A percentile compares a stretch with the other conserved stretches of the same genome.
Conservation (phyloP, 2,113 vertebrate species). For the Mus pahari region DNA sequence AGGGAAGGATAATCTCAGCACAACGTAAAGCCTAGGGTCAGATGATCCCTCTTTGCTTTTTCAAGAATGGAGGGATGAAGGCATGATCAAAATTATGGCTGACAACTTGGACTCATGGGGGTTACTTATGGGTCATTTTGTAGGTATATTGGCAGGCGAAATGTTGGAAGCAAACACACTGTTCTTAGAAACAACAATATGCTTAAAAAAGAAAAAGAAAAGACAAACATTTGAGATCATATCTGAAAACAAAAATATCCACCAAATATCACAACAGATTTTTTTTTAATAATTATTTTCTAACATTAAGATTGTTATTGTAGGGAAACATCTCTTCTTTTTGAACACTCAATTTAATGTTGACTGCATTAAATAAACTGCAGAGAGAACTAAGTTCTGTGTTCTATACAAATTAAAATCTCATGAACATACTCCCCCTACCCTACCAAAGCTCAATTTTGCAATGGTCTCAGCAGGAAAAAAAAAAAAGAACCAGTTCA, state of each 20-base stretch:
- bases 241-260: conserved; percentile 81
- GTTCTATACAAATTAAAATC: conserved; percentile 82
- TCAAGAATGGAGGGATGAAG: conserved; percentile 63
- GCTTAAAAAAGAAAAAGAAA: conserved; percentile 47
- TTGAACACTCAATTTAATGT: conserved; percentile 79
- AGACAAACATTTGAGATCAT: conserved; percentile 55
- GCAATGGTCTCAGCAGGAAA: conserved; percentile 73
- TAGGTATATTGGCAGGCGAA: conserved; percentile 65
- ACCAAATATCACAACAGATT: conserved; percentile 82
- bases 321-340: conserved; percentile 77
- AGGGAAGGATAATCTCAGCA: conserved; percentile 79
- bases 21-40: conserved; percentile 64
- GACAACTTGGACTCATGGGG: conserved; percentile 45
- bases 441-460: conserved; percentile 80
- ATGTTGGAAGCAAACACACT: conserved; percentile 51
- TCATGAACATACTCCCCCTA: conserved; percentile 39
- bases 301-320: conserved; percentile 78
- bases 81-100: conserved; percentile 66
- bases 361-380: conserved; percentile 82
- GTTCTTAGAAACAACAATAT: conserved; percentile 59
- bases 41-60: conserved; percentile 29
- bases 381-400: conserved; percentile 83
- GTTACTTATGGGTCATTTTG: conserved; percentile 19
- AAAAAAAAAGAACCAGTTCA: conserved; percentile 83
- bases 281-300: conserved; percentile 86